phyloP scores from a whole-genome alignment of 1,140 invertebrate species.

The Atta cephalotes region DNA sequence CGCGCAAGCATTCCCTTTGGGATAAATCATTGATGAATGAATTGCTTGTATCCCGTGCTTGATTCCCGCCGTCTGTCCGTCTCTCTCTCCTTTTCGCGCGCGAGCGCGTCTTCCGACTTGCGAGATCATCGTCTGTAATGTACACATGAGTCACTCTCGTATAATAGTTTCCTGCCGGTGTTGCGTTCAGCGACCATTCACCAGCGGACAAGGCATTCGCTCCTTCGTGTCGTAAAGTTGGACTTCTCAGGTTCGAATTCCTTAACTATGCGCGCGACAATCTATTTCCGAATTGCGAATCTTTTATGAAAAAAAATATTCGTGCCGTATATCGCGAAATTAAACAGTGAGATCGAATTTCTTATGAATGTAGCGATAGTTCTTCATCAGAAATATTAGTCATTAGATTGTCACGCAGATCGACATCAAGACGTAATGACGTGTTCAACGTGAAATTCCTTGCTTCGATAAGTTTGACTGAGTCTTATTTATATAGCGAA shows the following conservation, averaged over 20 bases:
- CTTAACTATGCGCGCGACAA: neutral
- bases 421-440: neutral
- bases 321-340: neutral
- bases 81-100: constrained; percentile 16
- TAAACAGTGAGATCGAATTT: constrained; percentile 19
- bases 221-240: neutral
- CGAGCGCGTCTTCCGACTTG: constrained; percentile 53
- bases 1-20: constrained; percentile 49
- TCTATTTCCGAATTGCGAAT: neutral
- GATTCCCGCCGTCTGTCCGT: constrained; percentile 41
- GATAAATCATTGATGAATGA: constrained; percentile 64
- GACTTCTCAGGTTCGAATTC: neutral
- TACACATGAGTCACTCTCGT: constrained; percentile 45
- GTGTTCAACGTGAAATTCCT: neutral
- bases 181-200: constrained; percentile 21
- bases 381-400: neutral
- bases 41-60: constrained; percentile 62
- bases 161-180: constrained; percentile 48
- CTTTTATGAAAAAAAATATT: neutral
- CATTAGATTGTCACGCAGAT: constrained; percentile 11
- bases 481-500: neutral
- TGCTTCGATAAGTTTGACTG: neutral
- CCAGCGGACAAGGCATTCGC: neutral
- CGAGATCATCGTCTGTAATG: constrained; percentile 61
- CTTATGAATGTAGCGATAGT: neutral